Percentiles rank a stretch among this genome's conserved stretches.
These are phyloP conservation scores for Troides aeacus DNA, from an alignment of 2,888 invertebrate species.

Conservation along the genomic window DNA sequence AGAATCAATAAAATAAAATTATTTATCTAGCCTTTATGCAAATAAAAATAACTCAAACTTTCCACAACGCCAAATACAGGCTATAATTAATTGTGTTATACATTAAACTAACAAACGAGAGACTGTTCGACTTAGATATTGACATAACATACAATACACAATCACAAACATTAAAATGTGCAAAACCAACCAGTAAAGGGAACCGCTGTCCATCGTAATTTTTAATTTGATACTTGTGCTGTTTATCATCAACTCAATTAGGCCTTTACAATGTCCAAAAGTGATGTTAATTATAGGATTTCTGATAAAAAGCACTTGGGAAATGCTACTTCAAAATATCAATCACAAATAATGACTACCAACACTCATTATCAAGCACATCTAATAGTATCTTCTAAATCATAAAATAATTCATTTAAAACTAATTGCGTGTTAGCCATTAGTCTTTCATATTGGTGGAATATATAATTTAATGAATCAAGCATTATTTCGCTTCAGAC, in stretches of 20 bases:
- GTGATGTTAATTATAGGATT: slow-evolving; percentile 33
- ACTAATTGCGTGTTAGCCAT: neutral
- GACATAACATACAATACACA: slow-evolving; percentile 51
- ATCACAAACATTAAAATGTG: slow-evolving; percentile 17
- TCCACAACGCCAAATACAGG: slow-evolving; percentile 38
- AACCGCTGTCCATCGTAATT: neutral
- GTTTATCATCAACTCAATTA: slow-evolving; percentile 33
- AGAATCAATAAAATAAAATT: slow-evolving; percentile 37
- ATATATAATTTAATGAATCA: neutral
- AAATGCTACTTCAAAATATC: neutral
- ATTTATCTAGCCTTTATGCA: slow-evolving; percentile 52
- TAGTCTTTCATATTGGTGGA: slow-evolving; percentile 6
- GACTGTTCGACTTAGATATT: slow-evolving; percentile 47
- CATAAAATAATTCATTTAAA: slow-evolving; percentile 18
- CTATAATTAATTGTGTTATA: slow-evolving; percentile 42
- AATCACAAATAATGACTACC: slow-evolving; percentile 6
- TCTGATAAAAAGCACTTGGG: slow-evolving; percentile 1
- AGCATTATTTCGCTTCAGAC: neutral
- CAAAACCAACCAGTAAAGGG: neutral
- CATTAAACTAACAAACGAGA: slow-evolving; percentile 61
- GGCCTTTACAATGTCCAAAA: slow-evolving; percentile 34
- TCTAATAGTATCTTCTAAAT: slow-evolving; percentile 8
- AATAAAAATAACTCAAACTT: slow-evolving; percentile 61
- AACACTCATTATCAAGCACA: slow-evolving; percentile 2
- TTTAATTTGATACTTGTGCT: slow-evolving; percentile 6